Conservation (phyloP, 2,797 vertebrate species). For the Gadopsis marmoratus region DNA sequence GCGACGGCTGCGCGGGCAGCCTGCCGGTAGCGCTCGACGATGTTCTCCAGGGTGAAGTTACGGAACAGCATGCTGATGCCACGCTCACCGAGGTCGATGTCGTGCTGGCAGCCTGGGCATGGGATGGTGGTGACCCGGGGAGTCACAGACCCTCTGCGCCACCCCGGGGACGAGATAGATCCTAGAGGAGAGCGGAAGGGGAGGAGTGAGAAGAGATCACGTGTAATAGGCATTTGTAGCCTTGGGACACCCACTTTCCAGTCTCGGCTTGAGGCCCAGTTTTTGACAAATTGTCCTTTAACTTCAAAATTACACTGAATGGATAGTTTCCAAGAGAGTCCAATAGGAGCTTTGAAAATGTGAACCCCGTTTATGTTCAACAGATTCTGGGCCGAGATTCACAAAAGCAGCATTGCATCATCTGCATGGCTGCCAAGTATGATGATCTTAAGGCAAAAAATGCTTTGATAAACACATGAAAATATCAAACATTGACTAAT, state of each 20-base stretch:
- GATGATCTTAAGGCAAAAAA: constrained; percentile 47
- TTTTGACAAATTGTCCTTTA: constrained; percentile 45
- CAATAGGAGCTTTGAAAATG: constrained; percentile 42
- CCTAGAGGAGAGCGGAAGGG: constrained; percentile 65
- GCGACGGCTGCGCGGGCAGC: constrained; percentile 94
- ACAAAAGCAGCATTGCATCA: constrained; percentile 60
- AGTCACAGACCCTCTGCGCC: constrained; percentile 93
- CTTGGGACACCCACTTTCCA: constrained; percentile 45
- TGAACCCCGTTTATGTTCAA: constrained; percentile 36
- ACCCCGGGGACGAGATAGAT: constrained; percentile 88
- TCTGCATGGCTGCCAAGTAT: constrained; percentile 43
- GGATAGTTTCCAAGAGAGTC: constrained; percentile 39
- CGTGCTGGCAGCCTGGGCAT: constrained; percentile 94
- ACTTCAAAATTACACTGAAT: constrained; percentile 21
- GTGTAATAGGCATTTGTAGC: not conserved
- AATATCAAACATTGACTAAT: constrained; percentile 53
- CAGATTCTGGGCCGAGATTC: constrained; percentile 37
- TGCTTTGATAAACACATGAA: constrained; percentile 33
- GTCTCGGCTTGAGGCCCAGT: constrained; percentile 67
- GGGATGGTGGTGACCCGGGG: constrained; percentile 91
- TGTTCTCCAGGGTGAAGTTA: constrained; percentile 96
- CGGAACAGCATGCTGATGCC: constrained; percentile 97
- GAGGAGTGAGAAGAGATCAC: constrained; percentile 47
- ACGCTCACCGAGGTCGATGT: constrained; percentile 96
- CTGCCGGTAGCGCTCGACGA: constrained; percentile 96